Evolutionary conservation across 2,113 vertebrate species (phyloP), one percentile per base, ranked within the genome.

Genomic region (Dipodomys merriami): DNA sequence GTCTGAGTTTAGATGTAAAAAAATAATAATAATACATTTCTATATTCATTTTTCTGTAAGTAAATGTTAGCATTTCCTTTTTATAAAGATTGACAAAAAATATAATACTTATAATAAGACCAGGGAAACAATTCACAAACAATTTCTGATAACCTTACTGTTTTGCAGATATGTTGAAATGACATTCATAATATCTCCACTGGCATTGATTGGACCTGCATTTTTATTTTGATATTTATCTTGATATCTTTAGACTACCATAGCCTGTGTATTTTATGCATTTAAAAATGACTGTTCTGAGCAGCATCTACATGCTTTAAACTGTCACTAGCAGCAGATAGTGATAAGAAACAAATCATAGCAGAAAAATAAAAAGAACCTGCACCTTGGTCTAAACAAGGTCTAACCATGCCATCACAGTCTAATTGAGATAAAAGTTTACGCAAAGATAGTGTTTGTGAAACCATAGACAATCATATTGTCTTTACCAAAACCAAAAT

Each of bases 31-130:
- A 76, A 69, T 27, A 22, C 3, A 23, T 27, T 29, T 77, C 77
- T 86, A 3, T 69, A 87, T 93, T 83, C n/a, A 57, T 89, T 92
- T 73, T 73, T 83, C 53, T 68, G n/a, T 27, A 57, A 49, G 71
- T 23, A 57, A 81, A 19, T 39, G 10, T 57, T 78, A 83, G 16
- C 46, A 80, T 77, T 64, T 72, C 49, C 60, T 81, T 71, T 33
- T 72, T 19, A 35, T 6, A 16, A 83, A 25, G 74, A 44, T 1
- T 74, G 64, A 12, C 68, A 78, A 15, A 22, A 68, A n/a, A 27
- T 5, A 0, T 27, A 4, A 35, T 73, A 20, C 46, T 57, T 44
- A 49, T 2, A 27, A 39, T 39, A 39, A 39, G 73, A 62, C 30
- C 60, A 12, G 39, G 23, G 27, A 76, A 44, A 78, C 29, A 62